Percentiles rank a stretch among this genome's conserved stretches.
These are phyloP conservation scores for Spheniscus mendiculus DNA, from an alignment of 2,113 vertebrate genomes.

Conservation along the genomic window DNA sequence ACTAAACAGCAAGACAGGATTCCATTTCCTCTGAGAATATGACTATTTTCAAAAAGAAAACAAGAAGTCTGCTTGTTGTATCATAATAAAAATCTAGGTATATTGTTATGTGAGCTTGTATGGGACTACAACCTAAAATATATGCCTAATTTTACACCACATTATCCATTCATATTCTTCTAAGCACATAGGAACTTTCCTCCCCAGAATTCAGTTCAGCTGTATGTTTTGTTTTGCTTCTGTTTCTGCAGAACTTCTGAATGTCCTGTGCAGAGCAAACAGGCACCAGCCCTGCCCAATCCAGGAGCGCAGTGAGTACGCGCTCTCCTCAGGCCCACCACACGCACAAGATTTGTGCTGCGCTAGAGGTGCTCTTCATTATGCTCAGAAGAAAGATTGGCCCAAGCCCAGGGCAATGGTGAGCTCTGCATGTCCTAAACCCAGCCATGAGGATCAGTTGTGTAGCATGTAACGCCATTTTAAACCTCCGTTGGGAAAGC, in stretches of 20 bases:
- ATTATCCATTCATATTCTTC: background rate
- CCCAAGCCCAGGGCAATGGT: background rate
- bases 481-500: background rate
- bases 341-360: background rate
- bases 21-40: background rate
- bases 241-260: background rate
- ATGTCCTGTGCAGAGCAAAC: background rate
- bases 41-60: background rate
- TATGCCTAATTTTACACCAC: background rate
- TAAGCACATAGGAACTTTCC: background rate
- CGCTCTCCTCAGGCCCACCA: rapidly evolving
- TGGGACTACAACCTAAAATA: background rate
- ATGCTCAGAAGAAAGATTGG: background rate
- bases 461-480: background rate
- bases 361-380: background rate
- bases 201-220: background rate
- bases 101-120: background rate
- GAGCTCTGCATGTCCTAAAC: background rate
- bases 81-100: background rate
- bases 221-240: background rate
- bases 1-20: background rate
- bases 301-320: rapidly evolving
- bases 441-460: background rate
- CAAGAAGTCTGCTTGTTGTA: background rate
- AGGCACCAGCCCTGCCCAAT: background rate